These are phyloP conservation scores for Apodemia mormo DNA, from an alignment of 2,888 invertebrate genomes.

Conservation along the genomic window DNA sequence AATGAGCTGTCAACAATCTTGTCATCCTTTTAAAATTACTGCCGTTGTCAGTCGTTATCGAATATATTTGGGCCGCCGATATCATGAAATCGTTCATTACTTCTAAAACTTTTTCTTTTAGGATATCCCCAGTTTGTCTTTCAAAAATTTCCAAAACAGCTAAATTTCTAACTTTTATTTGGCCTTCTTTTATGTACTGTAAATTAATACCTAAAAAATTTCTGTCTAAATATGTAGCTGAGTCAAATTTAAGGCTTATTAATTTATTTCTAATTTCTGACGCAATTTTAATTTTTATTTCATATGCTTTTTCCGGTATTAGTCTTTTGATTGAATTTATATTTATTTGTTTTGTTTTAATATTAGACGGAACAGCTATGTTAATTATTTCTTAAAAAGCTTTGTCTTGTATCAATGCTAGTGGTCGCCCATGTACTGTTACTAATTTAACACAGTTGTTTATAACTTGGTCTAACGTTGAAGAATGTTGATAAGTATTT, in stretches of 20 bases:
- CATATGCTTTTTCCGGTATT: background rate
- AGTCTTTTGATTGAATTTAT: slow-evolving; percentile 11
- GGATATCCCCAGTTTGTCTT: slow-evolving; percentile 16
- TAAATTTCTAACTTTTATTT: slow-evolving; percentile 14
- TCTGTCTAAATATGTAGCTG: slow-evolving; percentile 9
- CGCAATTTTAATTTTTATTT: too few relatives aligned
- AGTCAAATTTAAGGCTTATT: slow-evolving; percentile 14
- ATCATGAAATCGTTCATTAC: background rate
- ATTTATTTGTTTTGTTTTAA: slow-evolving; percentile 9
- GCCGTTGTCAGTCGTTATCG: slow-evolving; percentile 20
- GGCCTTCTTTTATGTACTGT: slow-evolving; percentile 12
- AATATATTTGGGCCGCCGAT: slow-evolving; percentile 16
- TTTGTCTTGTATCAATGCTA: slow-evolving; percentile 10
- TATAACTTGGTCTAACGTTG: slow-evolving; percentile 22
- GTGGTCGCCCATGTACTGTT: slow-evolving; percentile 18
- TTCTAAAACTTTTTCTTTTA: slow-evolving; percentile 14
- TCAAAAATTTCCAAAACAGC: slow-evolving; percentile 16
- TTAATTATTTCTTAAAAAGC: slow-evolving; percentile 17
- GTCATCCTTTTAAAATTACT: slow-evolving; percentile 16
- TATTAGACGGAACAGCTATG: slow-evolving; percentile 14
- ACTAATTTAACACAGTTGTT: slow-evolving; percentile 19
- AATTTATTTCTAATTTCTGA: too few relatives aligned
- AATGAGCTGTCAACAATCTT: background rate
- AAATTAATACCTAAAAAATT: slow-evolving; percentile 17
- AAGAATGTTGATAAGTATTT: slow-evolving; percentile 22